Percentiles rank a stretch among this genome's conserved stretches.
phyloP scores from a whole-genome alignment of 2,888 invertebrate species.

The Tetranychus truncatus region DNA sequence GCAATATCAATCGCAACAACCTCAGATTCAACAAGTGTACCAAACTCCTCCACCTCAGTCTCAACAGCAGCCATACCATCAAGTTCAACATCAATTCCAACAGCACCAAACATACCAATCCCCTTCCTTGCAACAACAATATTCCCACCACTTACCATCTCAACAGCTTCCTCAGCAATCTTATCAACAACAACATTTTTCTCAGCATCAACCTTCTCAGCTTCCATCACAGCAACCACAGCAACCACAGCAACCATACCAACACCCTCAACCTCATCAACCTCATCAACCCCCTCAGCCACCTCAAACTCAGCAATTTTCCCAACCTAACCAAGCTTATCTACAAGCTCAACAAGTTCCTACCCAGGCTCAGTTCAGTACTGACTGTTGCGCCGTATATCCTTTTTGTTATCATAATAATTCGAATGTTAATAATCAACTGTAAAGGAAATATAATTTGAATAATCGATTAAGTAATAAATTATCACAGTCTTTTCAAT shows the following conservation, averaged over 20 bases:
- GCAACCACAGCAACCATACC: background rate
- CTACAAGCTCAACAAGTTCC: background rate
- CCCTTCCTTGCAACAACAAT: background rate
- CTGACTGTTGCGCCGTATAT: no score
- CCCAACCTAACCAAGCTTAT: background rate
- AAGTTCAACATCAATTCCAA: slow-evolving; percentile 12
- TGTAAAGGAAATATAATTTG: no score
- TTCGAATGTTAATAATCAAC: no score
- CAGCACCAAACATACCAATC: slow-evolving; percentile 12
- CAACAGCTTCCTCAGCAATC: background rate
- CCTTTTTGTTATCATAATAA: no score
- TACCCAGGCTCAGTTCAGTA: background rate
- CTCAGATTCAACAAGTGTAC: background rate
- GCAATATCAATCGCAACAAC: slow-evolving; percentile 3
- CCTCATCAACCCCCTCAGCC: background rate
- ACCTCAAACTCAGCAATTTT: background rate
- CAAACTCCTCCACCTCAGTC: slow-evolving; percentile 12
- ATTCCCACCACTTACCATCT: background rate
- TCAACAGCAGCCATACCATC: slow-evolving; percentile 19
- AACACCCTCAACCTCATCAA: background rate
- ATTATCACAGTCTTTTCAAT: no score
- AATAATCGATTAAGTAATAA: no score
- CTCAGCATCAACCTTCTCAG: background rate
- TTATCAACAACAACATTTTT: background rate
- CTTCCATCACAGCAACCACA: background rate